Base-by-base conservation (phyloP, 2,113 vertebrate species). In the Zingel zingel region DNA sequence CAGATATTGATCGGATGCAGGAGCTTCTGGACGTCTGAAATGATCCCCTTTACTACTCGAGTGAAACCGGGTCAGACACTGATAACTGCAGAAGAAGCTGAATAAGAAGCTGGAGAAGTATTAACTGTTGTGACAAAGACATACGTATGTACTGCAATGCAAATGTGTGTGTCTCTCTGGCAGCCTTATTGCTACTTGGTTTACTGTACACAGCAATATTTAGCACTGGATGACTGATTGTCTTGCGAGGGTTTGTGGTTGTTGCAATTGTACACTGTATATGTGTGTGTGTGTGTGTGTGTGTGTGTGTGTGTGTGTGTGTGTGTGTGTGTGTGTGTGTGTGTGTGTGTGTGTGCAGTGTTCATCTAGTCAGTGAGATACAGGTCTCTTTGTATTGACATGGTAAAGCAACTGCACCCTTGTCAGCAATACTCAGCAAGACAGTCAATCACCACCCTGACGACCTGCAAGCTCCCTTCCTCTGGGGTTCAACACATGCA, bases 1-100 rank as follows among this genome's bases (percentile, higher is more conserved):
- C 68, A 68, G 70, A 83, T 90, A 93, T 91, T 80, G 90, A 94
- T 93, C 89, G 83, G 79, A 54, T 87, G 76, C 65, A 69, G 82
- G 68, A 88, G 74, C 84, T 77, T 89, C 88, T 92, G 81, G 86
- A 89, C 39, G 66, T 91, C 88, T 66, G 50, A 77, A 53, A 61
- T 69, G 91, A 93, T 91, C 82, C 76, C 53, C 51, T 80, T 43
- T 68, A 88, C 89, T 86, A 79, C 78, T 66, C 1, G 3, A 21
- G 39, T 56, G 83, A 81, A 73, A 88, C 19, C 0, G 2, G n/a
- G 45, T 56, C 80, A 81, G 75, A 87, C 12, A 47, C 64, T 57
- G 74, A 33, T 72, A 86, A 56, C 57, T 70, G 81, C 53, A 81
- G 75, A 75, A 58, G 74, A 84, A 21, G 79, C 53, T 77, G 73